Evolutionary conservation across 2,113 vertebrate genomes (phyloP).

Genomic region (Corythornis vintsioides): DNA sequence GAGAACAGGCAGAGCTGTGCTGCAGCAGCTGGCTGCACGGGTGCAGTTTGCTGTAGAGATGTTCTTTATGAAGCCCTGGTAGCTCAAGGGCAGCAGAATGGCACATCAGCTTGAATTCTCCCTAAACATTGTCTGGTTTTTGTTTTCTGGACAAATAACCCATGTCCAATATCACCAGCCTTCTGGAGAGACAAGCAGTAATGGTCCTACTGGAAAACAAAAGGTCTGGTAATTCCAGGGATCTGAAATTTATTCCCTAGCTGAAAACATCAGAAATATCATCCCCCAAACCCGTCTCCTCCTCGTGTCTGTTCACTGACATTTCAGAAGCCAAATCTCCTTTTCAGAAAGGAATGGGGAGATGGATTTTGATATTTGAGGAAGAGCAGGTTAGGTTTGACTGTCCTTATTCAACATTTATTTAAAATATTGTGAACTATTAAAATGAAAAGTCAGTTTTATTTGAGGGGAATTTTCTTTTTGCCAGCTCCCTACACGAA

Average conservation of each 20-base stretch:
- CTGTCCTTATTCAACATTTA: background rate
- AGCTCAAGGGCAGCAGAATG: background rate
- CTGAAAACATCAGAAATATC: background rate
- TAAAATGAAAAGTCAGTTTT: background rate
- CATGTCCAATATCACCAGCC: background rate
- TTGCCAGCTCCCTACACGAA: background rate
- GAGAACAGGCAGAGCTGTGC: background rate
- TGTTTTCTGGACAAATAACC: background rate
- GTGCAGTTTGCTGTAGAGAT: background rate
- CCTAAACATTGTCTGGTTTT: background rate
- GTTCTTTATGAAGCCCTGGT: background rate
- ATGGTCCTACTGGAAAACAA: background rate
- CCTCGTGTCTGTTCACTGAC: background rate
- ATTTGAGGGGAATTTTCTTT: background rate
- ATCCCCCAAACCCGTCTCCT: background rate
- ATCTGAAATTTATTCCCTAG: background rate
- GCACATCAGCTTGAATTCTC: background rate
- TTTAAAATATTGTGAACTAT: background rate
- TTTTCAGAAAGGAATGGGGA: background rate
- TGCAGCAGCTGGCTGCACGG: background rate
- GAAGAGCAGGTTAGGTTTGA: background rate
- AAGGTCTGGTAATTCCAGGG: background rate
- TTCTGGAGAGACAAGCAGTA: background rate
- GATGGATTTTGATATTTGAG: slow-evolving; percentile 1
- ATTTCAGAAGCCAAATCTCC: background rate